Evolutionary conservation across 2,797 vertebrate species (phyloP).

Genomic region (Diglossa cyanea): DNA sequence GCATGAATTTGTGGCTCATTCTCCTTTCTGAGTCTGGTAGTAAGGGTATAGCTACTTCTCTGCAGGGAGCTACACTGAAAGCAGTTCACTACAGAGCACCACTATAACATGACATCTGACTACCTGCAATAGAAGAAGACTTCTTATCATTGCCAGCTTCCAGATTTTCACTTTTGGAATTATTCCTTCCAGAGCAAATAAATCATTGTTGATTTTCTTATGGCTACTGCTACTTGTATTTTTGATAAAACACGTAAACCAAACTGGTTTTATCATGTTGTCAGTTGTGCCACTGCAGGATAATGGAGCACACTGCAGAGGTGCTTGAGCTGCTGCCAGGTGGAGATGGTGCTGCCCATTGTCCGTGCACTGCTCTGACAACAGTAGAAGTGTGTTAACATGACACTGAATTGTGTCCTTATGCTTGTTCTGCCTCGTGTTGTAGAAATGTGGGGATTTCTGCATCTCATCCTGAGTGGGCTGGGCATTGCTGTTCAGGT

Average conservation of each 20-base stretch:
- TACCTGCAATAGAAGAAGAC: neutral
- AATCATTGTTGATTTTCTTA: neutral
- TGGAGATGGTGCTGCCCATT: neutral
- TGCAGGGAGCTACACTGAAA: neutral
- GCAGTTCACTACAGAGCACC: neutral
- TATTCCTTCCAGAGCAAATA: neutral
- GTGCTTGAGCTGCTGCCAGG: neutral
- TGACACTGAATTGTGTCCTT: neutral
- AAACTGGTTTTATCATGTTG: neutral
- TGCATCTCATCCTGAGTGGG: neutral
- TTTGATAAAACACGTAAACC: neutral
- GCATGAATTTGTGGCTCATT: neutral
- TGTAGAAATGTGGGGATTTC: neutral
- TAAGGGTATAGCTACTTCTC: neutral
- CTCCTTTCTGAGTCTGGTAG: neutral
- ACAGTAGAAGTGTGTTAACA: neutral
- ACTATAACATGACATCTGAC: neutral
- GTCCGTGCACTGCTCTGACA: accelerated
- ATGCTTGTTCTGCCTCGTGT: neutral
- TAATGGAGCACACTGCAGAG: neutral
- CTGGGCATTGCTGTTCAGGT: neutral
- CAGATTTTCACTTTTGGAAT: neutral
- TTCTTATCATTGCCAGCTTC: neutral
- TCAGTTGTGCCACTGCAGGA: neutral
- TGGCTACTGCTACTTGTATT: neutral